Conservation (phyloP, 23 tunicate species). For the Aplidium turbinatum region DNA sequence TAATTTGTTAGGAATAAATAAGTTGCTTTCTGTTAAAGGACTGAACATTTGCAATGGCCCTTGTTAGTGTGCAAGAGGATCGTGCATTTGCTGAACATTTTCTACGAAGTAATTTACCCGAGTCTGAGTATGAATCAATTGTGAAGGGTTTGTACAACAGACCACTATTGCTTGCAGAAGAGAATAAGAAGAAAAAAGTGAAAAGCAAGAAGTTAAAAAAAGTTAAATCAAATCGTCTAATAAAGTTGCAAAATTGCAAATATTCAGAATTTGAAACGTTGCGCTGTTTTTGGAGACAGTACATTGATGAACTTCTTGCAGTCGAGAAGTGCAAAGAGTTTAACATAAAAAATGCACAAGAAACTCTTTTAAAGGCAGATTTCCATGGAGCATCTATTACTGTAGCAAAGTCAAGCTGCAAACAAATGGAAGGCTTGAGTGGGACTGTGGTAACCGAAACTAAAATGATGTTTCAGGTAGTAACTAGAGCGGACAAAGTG, state of each 20-base stretch:
- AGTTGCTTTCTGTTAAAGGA: too few relatives aligned
- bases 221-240: too few relatives aligned
- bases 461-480: slow-evolving; percentile 45
- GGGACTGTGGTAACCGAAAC: slow-evolving; percentile 61
- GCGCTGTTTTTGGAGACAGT: slow-evolving; percentile 27
- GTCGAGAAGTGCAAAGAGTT: not conserved
- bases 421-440: not conserved
- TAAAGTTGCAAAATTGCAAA: slow-evolving; percentile 27
- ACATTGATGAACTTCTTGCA: slow-evolving; percentile 21
- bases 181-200: too few relatives aligned
- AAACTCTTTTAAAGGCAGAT: slow-evolving; percentile 52
- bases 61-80: too few relatives aligned
- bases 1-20: too few relatives aligned
- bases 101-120: too few relatives aligned
- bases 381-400: slow-evolving; percentile 50
- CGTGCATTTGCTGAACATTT: too few relatives aligned
- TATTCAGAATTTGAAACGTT: slow-evolving; percentile 27
- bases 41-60: too few relatives aligned
- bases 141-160: too few relatives aligned
- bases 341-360: slow-evolving; percentile 33
- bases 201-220: too few relatives aligned
- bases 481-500: slow-evolving; percentile 28
- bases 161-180: too few relatives aligned
- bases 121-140: too few relatives aligned
- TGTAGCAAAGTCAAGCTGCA: slow-evolving; percentile 30